These are phyloP conservation scores for Ctenoplectra terminalis DNA, from an alignment of 1,140 invertebrate species.

Conservation along the genomic window DNA sequence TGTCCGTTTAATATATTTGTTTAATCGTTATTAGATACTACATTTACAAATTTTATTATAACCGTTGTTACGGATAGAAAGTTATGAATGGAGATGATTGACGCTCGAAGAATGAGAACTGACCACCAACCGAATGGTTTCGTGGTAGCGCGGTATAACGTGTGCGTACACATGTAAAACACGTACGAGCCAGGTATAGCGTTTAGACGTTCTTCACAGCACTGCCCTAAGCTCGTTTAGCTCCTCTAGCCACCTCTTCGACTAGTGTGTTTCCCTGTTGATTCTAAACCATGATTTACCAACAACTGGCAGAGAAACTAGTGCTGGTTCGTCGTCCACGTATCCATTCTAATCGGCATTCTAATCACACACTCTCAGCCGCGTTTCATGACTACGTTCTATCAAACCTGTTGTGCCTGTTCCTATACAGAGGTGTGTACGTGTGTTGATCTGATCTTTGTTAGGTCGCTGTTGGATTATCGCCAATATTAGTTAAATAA, in stretches of 20 bases:
- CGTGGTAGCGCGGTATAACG: neutral
- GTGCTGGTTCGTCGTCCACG: constrained; percentile 52
- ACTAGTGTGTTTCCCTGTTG: constrained; percentile 70
- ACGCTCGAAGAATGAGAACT: neutral
- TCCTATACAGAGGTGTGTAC: too few relatives aligned
- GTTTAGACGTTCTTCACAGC: constrained; percentile 72
- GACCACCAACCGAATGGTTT: neutral
- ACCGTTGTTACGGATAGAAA: neutral
- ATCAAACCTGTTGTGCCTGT: neutral
- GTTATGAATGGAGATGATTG: constrained; percentile 2
- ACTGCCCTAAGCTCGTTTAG: constrained; percentile 81
- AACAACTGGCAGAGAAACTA: constrained; percentile 75
- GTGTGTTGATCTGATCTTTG: neutral
- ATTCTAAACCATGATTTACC: constrained; percentile 81
- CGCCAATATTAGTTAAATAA: too few relatives aligned
- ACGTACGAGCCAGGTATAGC: constrained; percentile 64
- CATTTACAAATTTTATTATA: too few relatives aligned
- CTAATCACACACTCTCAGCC: constrained; percentile 61
- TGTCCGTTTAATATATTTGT: too few relatives aligned
- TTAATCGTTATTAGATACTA: too few relatives aligned
- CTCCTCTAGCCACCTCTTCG: constrained; percentile 76
- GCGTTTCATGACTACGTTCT: neutral
- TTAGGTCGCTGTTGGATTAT: too few relatives aligned
- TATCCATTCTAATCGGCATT: constrained; percentile 69
- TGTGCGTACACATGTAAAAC: constrained; percentile 3